These are phyloP conservation scores for Drosophila mojavensis DNA, from an alignment of 1,140 invertebrate species.

Conservation along the genomic window DNA sequence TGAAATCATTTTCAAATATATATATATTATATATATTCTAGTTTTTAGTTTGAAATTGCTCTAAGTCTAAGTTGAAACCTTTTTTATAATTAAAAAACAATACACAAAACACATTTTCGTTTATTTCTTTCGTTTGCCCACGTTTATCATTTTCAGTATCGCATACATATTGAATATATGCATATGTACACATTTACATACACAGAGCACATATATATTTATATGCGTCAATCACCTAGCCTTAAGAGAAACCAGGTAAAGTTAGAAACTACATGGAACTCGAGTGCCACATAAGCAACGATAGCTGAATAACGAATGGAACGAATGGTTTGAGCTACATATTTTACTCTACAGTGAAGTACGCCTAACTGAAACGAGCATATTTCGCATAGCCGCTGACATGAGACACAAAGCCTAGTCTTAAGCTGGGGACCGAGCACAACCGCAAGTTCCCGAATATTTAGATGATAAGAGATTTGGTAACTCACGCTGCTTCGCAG, in stretches of 20 bases:
- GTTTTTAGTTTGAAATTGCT: constrained; percentile 47
- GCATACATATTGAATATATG: not conserved
- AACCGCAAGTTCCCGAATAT: constrained; percentile 24
- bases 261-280: constrained; percentile 60
- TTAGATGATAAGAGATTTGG: constrained; percentile 25
- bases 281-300: constrained; percentile 71
- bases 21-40: constrained; percentile 35
- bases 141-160: constrained; percentile 5
- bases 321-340: constrained; percentile 63
- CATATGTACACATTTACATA: not conserved
- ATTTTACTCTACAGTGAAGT: constrained; percentile 20
- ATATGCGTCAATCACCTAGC: constrained; percentile 32
- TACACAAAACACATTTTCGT: constrained; percentile 15
- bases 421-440: constrained; percentile 15
- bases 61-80: constrained; percentile 49
- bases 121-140: constrained; percentile 19
- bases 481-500: constrained; percentile 17
- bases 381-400: constrained; percentile 73
- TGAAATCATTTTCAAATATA: constrained; percentile 28
- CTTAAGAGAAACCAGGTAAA: constrained; percentile 57
- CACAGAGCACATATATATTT: not conserved
- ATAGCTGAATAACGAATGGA: constrained; percentile 68
- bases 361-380: constrained; percentile 26
- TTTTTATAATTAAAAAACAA: constrained; percentile 69
- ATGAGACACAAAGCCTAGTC: constrained; percentile 57